Conservation (phyloP, 2,113 vertebrate species). For the Lycaon pictus region DNA sequence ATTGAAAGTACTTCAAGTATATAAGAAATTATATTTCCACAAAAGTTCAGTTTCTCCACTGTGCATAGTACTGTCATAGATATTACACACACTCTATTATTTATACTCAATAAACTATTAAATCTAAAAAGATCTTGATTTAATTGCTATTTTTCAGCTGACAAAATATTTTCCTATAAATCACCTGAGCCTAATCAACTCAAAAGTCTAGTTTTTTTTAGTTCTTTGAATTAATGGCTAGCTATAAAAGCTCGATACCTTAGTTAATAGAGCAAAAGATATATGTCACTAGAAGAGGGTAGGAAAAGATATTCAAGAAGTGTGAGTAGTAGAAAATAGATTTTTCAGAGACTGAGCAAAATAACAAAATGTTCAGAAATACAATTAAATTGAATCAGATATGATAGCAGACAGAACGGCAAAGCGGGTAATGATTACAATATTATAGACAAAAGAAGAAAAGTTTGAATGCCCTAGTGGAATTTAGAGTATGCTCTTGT, state of each 20-base stretch:
- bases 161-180: slow-evolving; percentile 34
- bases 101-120: slow-evolving; percentile 29
- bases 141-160: slow-evolving; percentile 21
- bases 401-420: slow-evolving; percentile 34
- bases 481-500: slow-evolving; percentile 20
- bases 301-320: slow-evolving; percentile 21
- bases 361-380: slow-evolving; percentile 55
- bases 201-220: slow-evolving; percentile 11
- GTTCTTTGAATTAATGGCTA: slow-evolving; percentile 44
- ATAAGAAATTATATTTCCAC: slow-evolving; percentile 26
- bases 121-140: slow-evolving; percentile 51
- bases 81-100: neutral
- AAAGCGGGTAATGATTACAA: slow-evolving; percentile 14
- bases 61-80: neutral
- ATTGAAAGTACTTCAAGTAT: slow-evolving; percentile 31
- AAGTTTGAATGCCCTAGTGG: neutral
- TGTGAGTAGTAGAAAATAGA: slow-evolving; percentile 36
- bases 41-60: slow-evolving; percentile 46
- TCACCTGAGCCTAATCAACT: neutral
- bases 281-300: neutral
- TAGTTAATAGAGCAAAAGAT: slow-evolving; percentile 31
- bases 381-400: slow-evolving; percentile 55
- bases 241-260: neutral
- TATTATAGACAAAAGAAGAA: slow-evolving; percentile 17
- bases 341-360: slow-evolving; percentile 46